Evolutionary conservation across 23 tunicate genomes (phyloP).

Genomic region (Clavelina lepadiformis): DNA sequence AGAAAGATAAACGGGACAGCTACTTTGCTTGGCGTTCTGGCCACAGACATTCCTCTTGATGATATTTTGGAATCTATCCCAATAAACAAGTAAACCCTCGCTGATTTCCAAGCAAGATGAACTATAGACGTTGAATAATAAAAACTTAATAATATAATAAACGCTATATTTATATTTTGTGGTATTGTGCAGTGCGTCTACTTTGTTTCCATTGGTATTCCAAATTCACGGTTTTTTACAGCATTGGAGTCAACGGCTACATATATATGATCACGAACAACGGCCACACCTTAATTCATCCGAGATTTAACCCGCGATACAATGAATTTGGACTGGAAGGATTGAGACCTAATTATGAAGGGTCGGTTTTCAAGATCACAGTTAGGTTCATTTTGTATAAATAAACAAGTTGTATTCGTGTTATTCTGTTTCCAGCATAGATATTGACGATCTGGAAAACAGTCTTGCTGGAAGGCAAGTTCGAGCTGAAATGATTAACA

Average conservation of each 20-base stretch:
- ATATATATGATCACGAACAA: constrained; percentile 65
- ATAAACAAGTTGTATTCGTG: no score
- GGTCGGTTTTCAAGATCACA: constrained; percentile 15
- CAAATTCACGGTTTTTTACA: constrained; percentile 1
- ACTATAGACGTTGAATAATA: neutral
- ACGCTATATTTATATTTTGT: neutral
- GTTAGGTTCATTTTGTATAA: neutral
- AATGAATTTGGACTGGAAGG: neutral
- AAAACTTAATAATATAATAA: neutral
- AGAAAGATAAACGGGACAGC: constrained; percentile 7
- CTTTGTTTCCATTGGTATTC: no score
- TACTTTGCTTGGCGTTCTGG: constrained; percentile 63
- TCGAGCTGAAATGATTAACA: constrained; percentile 6
- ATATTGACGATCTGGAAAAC: constrained; percentile 33
- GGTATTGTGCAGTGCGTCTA: neutral
- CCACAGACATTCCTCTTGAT: constrained; percentile 52
- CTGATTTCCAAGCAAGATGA: neutral
- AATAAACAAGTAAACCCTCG: constrained; percentile 41
- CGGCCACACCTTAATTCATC: constrained; percentile 62
- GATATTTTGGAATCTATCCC: constrained; percentile 53
- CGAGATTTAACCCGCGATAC: constrained; percentile 33
- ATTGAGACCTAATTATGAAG: constrained; percentile 45
- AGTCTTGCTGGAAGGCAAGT: constrained; percentile 1
- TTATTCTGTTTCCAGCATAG: constrained; percentile 29
- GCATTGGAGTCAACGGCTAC: constrained; percentile 71